These are phyloP conservation scores for Triplophysa bombifrons DNA, from an alignment of 2,797 vertebrate genomes.

Conservation along the genomic window DNA sequence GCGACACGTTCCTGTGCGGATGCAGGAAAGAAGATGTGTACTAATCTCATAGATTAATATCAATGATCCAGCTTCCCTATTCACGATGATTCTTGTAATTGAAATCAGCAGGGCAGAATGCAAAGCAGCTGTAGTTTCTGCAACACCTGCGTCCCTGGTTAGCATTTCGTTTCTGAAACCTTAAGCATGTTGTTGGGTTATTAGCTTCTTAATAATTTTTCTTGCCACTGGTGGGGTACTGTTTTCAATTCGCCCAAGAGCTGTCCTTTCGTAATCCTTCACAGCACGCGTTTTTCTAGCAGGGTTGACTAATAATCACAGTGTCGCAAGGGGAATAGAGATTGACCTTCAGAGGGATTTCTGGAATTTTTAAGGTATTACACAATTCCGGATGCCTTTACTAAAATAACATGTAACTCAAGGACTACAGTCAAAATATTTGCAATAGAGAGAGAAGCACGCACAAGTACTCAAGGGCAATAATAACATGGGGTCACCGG, in stretches of 20 bases:
- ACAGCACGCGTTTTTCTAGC: conserved; percentile 41
- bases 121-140: conserved; percentile 62
- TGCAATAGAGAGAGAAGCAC: conserved; percentile 13
- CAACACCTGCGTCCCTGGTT: conserved; percentile 50
- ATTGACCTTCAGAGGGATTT: conserved; percentile 55
- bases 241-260: conserved; percentile 21
- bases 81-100: conserved; percentile 74
- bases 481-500: conserved; percentile 11
- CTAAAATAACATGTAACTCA: conserved; percentile 33
- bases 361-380: conserved; percentile 47
- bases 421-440: conserved; percentile 45
- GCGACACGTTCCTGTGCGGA: conserved; percentile 55
- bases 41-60: conserved; percentile 75
- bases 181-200: background rate
- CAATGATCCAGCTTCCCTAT: conserved; percentile 73
- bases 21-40: conserved; percentile 68
- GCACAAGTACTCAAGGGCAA: conserved; percentile 16
- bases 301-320: conserved; percentile 39
- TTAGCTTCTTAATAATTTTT: background rate
- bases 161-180: background rate
- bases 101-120: conserved; percentile 68
- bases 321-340: conserved; percentile 30
- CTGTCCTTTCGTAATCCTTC: conserved; percentile 42
- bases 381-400: conserved; percentile 45
- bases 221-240: conserved; percentile 18